Evolutionary conservation across 2,797 vertebrate species (phyloP).

Genomic region (Parauchenoglanis punctatus): DNA sequence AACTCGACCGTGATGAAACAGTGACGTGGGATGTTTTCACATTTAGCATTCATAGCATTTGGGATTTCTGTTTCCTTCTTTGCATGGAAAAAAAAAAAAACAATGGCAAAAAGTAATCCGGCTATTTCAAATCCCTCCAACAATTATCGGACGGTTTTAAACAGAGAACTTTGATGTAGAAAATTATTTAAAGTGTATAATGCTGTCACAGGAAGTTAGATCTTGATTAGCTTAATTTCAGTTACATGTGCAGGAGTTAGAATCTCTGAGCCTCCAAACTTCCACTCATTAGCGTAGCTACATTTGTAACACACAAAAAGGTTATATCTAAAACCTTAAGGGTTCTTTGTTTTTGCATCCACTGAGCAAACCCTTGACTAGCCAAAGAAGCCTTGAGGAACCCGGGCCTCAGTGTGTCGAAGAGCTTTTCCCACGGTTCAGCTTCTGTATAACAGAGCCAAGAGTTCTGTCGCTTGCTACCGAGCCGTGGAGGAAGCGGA

Average conservation of each 20-base stretch:
- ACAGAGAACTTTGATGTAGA: too few species aligned
- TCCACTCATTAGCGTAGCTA: background rate
- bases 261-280: background rate
- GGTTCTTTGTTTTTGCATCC: background rate
- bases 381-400: background rate
- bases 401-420: background rate
- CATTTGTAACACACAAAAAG: background rate
- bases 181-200: too few species aligned
- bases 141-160: too few species aligned
- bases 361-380: background rate
- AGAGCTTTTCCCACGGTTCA: conserved; percentile 50
- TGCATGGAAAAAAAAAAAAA: background rate
- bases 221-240: background rate
- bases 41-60: background rate
- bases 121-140: background rate
- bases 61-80: background rate
- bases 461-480: background rate
- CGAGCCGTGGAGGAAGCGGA: conserved; percentile 25
- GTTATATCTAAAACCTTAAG: background rate
- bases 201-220: background rate
- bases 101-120: background rate
- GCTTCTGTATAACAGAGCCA: background rate
- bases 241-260: background rate
- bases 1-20: background rate
- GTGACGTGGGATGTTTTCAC: background rate